phyloP scores from a whole-genome alignment of 2,113 vertebrate species.

The Corythaixoides concolor region DNA sequence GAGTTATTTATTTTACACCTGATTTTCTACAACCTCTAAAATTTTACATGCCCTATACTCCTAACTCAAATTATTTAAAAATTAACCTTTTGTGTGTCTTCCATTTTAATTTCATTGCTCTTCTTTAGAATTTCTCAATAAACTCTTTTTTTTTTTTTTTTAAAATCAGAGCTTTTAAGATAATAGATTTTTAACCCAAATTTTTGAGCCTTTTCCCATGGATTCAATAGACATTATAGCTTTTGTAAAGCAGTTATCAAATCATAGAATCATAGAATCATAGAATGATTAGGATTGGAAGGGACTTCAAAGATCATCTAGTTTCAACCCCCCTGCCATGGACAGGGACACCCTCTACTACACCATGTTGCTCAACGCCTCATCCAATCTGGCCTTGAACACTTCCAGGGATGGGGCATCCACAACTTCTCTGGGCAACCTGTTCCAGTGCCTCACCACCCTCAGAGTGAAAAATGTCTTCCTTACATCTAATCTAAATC shows the following conservation, averaged over 20 bases:
- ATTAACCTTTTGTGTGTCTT: neutral
- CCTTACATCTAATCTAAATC: too few relatives aligned
- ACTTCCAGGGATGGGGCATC: too few relatives aligned
- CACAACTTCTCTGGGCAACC: too few relatives aligned
- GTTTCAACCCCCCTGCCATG: too few relatives aligned
- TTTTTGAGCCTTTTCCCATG: neutral
- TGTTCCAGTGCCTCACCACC: too few relatives aligned
- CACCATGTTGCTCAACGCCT: too few relatives aligned
- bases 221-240: neutral
- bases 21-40: neutral
- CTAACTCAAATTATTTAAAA: neutral
- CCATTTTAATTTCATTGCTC: neutral
- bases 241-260: neutral
- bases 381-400: too few relatives aligned
- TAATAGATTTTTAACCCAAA: neutral
- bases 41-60: neutral
- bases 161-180: neutral
- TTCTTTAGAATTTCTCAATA: neutral
- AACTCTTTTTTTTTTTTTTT: neutral
- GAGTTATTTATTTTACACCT: neutral
- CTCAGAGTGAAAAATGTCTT: too few relatives aligned
- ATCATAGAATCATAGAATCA: too few relatives aligned
- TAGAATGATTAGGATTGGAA: too few relatives aligned
- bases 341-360: too few relatives aligned
- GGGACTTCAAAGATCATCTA: too few relatives aligned